Percentiles rank a stretch among this genome's conserved stretches.
Evolutionary conservation across 2,888 invertebrate species (phyloP).

Genomic region (Ischnura elegans): DNA sequence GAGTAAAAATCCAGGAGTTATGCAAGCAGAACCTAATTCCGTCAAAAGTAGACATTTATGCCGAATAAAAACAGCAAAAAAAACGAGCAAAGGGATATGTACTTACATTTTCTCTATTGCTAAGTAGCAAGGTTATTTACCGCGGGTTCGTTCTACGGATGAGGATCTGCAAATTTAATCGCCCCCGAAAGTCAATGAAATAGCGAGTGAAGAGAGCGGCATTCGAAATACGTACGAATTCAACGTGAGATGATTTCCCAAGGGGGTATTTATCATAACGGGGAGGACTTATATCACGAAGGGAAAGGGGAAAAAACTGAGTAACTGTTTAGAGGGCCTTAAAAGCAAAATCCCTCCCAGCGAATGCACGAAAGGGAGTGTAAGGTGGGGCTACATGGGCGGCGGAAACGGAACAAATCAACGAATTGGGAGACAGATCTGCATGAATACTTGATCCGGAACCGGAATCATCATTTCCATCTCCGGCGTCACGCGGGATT

Average conservation of each 20-base stretch:
- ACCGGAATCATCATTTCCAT: conserved; percentile 16
- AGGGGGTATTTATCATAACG: background rate
- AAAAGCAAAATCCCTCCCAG: background rate
- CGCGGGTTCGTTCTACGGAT: background rate
- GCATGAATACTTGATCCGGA: conserved; percentile 19
- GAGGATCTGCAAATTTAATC: background rate
- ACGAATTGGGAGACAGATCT: conserved; percentile 14
- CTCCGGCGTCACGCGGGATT: conserved; percentile 12
- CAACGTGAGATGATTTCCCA: conserved; percentile 3
- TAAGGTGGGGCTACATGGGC: background rate
- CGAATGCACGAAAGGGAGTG: background rate
- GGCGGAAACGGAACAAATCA: conserved; percentile 17
- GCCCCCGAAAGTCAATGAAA: background rate
- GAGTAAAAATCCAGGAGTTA: background rate
- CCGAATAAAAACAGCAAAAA: background rate
- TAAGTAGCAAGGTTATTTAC: background rate
- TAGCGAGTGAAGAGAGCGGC: background rate
- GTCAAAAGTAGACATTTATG: background rate
- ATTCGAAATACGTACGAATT: background rate
- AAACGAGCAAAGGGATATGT: background rate
- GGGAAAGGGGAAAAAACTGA: background rate
- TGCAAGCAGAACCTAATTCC: background rate
- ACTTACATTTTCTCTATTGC: background rate
- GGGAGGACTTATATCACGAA: background rate
- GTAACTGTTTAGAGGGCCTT: background rate